Conservation (phyloP, 2,113 vertebrate species). For the Triplophysa dalaica region DNA sequence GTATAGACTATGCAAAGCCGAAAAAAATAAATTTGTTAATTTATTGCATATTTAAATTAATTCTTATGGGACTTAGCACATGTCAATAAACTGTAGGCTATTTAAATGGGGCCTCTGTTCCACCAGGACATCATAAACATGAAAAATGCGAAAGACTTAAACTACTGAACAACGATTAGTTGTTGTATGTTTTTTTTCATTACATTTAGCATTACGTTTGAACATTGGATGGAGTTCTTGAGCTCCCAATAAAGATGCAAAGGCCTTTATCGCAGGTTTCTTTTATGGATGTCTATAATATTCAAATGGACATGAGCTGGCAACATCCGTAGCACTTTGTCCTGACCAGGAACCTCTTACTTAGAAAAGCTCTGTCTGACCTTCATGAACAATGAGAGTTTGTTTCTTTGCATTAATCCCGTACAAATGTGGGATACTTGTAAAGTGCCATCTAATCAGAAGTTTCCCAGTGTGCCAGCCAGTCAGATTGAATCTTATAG, state of each 20-base stretch:
- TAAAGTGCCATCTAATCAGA: no score
- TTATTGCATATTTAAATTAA: no score
- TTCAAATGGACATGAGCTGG: conserved; percentile 9
- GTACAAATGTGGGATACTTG: background rate
- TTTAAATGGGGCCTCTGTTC: no score
- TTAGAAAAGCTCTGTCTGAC: background rate
- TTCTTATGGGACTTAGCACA: no score
- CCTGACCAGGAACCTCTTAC: background rate
- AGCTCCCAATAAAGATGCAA: background rate
- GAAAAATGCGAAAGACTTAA: no score
- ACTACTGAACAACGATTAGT: no score
- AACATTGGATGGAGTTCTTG: background rate
- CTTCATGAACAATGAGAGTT: background rate
- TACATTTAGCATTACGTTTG: background rate
- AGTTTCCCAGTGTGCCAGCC: no score
- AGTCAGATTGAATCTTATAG: no score
- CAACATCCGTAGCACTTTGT: background rate
- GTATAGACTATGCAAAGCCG: no score
- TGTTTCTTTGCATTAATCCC: background rate
- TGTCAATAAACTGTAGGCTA: no score
- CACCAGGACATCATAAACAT: no score
- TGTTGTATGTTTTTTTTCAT: background rate
- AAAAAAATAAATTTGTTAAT: no score
- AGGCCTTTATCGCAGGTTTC: background rate
- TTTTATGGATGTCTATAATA: conserved; percentile 3